These are phyloP conservation scores for Chrysomela aeneicollis DNA, from an alignment of 2,888 invertebrate genomes.

Conservation along the genomic window DNA sequence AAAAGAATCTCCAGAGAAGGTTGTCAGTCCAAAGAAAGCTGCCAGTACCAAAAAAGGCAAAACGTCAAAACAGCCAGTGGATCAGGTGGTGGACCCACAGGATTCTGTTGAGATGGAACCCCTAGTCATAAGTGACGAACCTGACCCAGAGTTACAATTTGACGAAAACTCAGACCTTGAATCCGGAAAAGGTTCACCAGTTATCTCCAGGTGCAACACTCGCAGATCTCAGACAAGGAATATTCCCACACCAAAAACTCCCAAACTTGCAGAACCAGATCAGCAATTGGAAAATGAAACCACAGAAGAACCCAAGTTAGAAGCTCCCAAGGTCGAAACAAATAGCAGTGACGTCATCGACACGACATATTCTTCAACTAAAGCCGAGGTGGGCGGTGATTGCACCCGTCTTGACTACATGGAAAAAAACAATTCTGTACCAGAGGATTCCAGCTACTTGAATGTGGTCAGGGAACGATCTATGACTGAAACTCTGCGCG, in stretches of 20 bases:
- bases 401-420: conserved; percentile 51
- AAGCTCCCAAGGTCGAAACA: conserved; percentile 16
- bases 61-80: conserved; percentile 15
- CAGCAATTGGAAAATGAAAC: conserved; percentile 35
- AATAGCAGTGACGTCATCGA: conserved; percentile 42
- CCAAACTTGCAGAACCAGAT: conserved; percentile 48
- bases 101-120: conserved; percentile 52
- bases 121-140: conserved; percentile 49
- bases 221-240: conserved; percentile 57
- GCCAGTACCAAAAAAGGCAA: conserved; percentile 8
- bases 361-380: conserved; percentile 49
- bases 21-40: conserved; percentile 10
- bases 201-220: conserved; percentile 53
- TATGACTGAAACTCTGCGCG: conserved; percentile 46
- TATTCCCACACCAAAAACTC: conserved; percentile 58
- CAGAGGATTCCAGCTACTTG: conserved; percentile 45
- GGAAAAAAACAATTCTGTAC: conserved; percentile 25
- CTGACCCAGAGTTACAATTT: conserved; percentile 55
- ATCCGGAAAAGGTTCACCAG: conserved; percentile 54
- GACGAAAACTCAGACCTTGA: conserved; percentile 56
- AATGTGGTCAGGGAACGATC: conserved; percentile 47
- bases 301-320: not conserved
- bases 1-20: conserved; percentile 6
- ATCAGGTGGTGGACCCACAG: conserved; percentile 21
- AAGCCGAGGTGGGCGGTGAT: conserved; percentile 53